These are phyloP conservation scores for Eudorcas thomsonii DNA, from an alignment of 2,113 vertebrate genomes.

Conservation along the genomic window DNA sequence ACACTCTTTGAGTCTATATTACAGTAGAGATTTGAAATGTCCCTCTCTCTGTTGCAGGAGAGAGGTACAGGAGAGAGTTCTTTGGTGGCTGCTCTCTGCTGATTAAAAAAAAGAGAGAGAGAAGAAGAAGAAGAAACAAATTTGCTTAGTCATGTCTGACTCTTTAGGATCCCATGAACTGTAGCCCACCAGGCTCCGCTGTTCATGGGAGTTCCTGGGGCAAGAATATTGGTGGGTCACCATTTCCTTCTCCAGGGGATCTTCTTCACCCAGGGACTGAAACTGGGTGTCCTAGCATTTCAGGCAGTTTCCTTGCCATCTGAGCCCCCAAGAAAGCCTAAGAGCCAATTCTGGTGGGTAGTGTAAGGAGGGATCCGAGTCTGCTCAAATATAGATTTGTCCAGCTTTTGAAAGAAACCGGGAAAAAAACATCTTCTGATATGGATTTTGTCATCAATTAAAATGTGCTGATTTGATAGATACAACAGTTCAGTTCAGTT, in stretches of 20 bases:
- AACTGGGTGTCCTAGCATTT: neutral
- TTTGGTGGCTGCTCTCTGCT: neutral
- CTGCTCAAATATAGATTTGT: neutral
- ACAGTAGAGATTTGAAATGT: neutral
- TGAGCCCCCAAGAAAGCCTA: neutral
- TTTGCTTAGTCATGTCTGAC: neutral
- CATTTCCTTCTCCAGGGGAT: neutral
- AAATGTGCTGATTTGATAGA: neutral
- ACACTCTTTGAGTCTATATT: neutral
- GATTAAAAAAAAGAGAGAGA: neutral
- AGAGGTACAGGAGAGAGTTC: neutral
- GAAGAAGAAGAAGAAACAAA: neutral
- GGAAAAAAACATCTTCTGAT: neutral
- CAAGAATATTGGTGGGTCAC: neutral
- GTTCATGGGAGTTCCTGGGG: neutral
- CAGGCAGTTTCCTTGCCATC: neutral
- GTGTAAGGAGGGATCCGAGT: fast-evolving
- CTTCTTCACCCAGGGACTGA: neutral
- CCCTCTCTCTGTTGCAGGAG: neutral
- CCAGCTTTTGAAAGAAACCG: neutral
- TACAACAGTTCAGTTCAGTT: neutral
- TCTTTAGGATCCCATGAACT: neutral
- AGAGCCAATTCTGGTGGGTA: neutral
- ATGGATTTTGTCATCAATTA: neutral
- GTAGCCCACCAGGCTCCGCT: neutral